These are phyloP conservation scores for Nautilus pompilius DNA, from an alignment of 1,140 invertebrate genomes.

Conservation along the genomic window DNA sequence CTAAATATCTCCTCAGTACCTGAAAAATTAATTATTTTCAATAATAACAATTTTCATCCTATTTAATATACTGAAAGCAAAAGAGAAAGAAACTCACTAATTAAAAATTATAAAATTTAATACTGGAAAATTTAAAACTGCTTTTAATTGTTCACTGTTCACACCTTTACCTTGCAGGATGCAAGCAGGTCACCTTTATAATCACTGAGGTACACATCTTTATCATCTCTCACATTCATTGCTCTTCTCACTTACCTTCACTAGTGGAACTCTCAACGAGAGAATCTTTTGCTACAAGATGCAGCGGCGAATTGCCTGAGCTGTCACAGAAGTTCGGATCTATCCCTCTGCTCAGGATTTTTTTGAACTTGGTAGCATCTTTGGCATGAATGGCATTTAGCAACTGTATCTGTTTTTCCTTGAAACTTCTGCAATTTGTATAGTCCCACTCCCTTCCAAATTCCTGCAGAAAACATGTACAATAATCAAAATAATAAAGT, in stretches of 20 bases:
- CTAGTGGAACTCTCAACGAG: too few relatives aligned
- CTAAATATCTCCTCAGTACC: constrained; percentile 20
- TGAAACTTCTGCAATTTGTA: too few relatives aligned
- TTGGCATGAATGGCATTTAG: constrained; percentile 15
- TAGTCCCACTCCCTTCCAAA: too few relatives aligned
- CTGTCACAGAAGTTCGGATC: constrained; percentile 27
- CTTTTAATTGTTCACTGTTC: background rate
- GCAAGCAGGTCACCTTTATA: background rate
- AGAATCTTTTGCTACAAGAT: constrained; percentile 25
- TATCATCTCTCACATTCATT: constrained; percentile 8
- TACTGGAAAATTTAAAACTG: background rate
- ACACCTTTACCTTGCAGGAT: background rate
- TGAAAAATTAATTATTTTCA: constrained; percentile 10
- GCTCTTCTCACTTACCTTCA: too few relatives aligned
- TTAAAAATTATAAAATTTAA: background rate
- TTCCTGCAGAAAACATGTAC: too few relatives aligned
- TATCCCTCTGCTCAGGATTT: constrained; percentile 18
- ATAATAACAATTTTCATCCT: background rate
- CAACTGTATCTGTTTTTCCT: constrained; percentile 20
- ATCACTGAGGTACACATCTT: background rate
- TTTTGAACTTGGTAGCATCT: constrained; percentile 23
- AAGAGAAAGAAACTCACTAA: too few relatives aligned
- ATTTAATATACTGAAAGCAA: background rate
- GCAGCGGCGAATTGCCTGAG: constrained; percentile 21
- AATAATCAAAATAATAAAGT: too few relatives aligned